A percentile compares a stretch with the other conserved stretches of the same genome.
phyloP scores from a whole-genome alignment of 2,888 invertebrate species.

The Steromphala cineraria region DNA sequence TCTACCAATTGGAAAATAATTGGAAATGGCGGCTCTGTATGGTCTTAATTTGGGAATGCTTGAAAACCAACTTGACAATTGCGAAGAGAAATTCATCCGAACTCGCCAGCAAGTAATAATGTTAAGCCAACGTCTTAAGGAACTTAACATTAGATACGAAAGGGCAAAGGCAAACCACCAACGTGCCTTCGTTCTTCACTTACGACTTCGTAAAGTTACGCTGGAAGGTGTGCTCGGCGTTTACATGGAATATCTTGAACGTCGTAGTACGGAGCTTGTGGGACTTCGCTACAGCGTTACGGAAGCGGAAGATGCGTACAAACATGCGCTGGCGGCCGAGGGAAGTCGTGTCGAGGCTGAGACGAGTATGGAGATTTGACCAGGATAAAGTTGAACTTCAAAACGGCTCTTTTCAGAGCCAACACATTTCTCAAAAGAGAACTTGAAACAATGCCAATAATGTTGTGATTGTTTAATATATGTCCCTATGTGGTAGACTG shows the following conservation, averaged over 20 bases:
- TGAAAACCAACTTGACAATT: not conserved
- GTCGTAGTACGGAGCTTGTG: not conserved
- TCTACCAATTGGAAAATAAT: no score
- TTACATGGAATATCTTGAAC: not conserved
- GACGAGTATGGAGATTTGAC: not conserved
- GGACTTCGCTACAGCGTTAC: not conserved
- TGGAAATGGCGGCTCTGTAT: not conserved
- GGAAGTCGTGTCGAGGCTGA: not conserved
- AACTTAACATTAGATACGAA: not conserved
- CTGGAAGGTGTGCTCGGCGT: not conserved
- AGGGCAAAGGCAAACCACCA: not conserved
- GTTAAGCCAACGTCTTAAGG: not conserved
- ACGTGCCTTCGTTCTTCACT: not conserved
- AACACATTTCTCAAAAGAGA: not conserved
- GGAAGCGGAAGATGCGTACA: not conserved
- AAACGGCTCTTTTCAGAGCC: slow-evolving; percentile 15
- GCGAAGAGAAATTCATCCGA: not conserved
- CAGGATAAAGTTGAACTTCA: not conserved
- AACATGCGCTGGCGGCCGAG: not conserved
- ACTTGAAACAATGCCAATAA: not conserved
- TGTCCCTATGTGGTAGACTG: no score
- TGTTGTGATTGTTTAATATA: no score
- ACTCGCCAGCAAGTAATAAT: not conserved
- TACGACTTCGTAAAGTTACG: not conserved
- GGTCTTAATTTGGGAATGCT: not conserved